A percentile compares a stretch with the other conserved stretches of the same genome.
Conservation (phyloP, 1,140 invertebrate species). For the Trachymyrmex cornetzi region DNA sequence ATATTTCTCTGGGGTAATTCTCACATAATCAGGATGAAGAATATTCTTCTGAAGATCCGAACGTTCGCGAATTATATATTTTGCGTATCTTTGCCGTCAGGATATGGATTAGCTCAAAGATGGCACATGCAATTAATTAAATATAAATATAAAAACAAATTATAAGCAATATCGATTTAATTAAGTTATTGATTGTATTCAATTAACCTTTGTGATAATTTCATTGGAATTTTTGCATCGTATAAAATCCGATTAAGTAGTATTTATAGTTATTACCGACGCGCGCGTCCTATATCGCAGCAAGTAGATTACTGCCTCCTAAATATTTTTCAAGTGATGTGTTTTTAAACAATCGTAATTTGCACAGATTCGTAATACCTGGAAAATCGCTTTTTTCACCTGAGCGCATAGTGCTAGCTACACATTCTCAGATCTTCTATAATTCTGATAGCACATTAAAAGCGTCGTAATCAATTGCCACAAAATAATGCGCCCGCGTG, state of each 20-base stretch:
- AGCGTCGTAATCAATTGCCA: conserved; percentile 57
- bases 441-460: conserved; percentile 34
- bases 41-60: conserved; percentile 42
- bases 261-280: not conserved
- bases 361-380: not conserved
- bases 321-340: not conserved
- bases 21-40: conserved; percentile 47
- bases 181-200: not conserved
- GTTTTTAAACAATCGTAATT: conserved; percentile 23
- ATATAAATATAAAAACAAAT: conserved; percentile 14
- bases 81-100: not conserved
- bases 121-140: not conserved
- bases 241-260: conserved; percentile 1
- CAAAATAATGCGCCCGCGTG: conserved; percentile 35
- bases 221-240: not conserved
- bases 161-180: not conserved
- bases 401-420: not conserved
- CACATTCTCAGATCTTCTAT: not conserved
- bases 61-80: conserved; percentile 10
- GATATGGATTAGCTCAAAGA: not conserved
- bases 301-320: not conserved
- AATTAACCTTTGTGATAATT: not conserved
- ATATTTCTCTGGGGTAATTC: conserved; percentile 55
- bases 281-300: not conserved
- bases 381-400: conserved; percentile 15